Percentiles rank a stretch among this genome's conserved stretches.
These are phyloP conservation scores for Adineta ricciae DNA, from an alignment of 2,888 invertebrate genomes.

Conservation along the genomic window DNA sequence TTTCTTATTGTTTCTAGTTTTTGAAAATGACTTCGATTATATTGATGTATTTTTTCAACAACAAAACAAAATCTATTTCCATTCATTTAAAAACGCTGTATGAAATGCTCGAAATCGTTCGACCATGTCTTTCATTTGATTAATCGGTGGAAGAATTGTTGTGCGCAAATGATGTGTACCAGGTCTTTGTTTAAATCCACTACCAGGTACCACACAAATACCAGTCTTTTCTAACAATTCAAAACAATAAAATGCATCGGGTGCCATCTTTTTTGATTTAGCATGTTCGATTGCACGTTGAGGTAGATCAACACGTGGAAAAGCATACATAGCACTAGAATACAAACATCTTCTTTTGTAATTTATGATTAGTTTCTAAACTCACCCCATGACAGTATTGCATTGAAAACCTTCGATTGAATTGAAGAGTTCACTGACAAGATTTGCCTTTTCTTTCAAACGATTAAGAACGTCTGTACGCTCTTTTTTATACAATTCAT, in stretches of 20 bases:
- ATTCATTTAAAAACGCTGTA: slow-evolving; percentile 65
- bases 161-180: slow-evolving; percentile 89
- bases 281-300: slow-evolving; percentile 73
- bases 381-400: slow-evolving; percentile 62
- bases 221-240: slow-evolving; percentile 74
- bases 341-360: background rate
- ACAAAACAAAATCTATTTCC: slow-evolving; percentile 53
- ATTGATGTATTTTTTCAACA: background rate
- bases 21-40: too few species aligned
- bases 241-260: slow-evolving; percentile 87
- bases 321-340: slow-evolving; percentile 86
- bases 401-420: slow-evolving; percentile 75
- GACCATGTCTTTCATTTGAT: slow-evolving; percentile 70
- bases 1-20: too few species aligned
- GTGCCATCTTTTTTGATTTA: slow-evolving; percentile 57
- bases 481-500: slow-evolving; percentile 64
- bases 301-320: slow-evolving; percentile 74
- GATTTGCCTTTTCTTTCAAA: slow-evolving; percentile 66
- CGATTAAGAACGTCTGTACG: slow-evolving; percentile 63
- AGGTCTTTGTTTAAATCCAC: slow-evolving; percentile 84
- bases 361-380: background rate
- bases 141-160: slow-evolving; percentile 82
- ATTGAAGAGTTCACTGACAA: slow-evolving; percentile 79
- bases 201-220: slow-evolving; percentile 78
- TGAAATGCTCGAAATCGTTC: slow-evolving; percentile 73